These are phyloP conservation scores for Zootoca vivipara DNA, from an alignment of 2,113 vertebrate genomes.

Conservation along the genomic window DNA sequence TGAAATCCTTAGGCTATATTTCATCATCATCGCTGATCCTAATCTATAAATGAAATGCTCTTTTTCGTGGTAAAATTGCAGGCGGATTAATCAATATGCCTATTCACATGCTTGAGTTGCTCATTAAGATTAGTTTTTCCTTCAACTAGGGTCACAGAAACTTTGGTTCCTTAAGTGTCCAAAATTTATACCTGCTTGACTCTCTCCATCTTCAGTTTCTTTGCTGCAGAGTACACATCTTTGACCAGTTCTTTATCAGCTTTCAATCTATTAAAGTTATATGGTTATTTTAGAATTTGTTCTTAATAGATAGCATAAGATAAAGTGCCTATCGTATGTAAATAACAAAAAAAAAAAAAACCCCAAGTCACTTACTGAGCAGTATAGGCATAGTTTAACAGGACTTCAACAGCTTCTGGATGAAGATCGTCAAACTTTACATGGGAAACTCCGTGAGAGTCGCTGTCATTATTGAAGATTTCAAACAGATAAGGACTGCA, in stretches of 20 bases:
- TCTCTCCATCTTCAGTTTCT: conserved; percentile 96
- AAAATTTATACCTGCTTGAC: conserved; percentile 89
- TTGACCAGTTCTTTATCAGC: conserved; percentile 96
- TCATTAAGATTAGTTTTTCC: neutral
- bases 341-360: neutral
- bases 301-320: neutral
- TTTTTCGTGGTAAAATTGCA: neutral
- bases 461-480: conserved; percentile 95
- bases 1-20: neutral
- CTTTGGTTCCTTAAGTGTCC: neutral
- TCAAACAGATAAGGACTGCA: conserved; percentile 98
- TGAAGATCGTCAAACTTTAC: conserved; percentile 98
- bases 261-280: conserved; percentile 83
- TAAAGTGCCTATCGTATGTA: neutral
- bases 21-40: neutral
- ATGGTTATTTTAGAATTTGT: conserved; percentile 27
- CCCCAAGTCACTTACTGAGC: conserved; percentile 91
- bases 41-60: neutral
- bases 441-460: conserved; percentile 92
- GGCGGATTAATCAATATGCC: neutral
- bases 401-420: conserved; percentile 94
- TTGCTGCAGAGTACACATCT: conserved; percentile 97
- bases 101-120: neutral
- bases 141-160: neutral
- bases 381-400: conserved; percentile 97